Evolutionary conservation across 2,113 vertebrate genomes (phyloP), one percentile per base, ranked within the genome.

Genomic region (Monarcha castaneiventris): DNA sequence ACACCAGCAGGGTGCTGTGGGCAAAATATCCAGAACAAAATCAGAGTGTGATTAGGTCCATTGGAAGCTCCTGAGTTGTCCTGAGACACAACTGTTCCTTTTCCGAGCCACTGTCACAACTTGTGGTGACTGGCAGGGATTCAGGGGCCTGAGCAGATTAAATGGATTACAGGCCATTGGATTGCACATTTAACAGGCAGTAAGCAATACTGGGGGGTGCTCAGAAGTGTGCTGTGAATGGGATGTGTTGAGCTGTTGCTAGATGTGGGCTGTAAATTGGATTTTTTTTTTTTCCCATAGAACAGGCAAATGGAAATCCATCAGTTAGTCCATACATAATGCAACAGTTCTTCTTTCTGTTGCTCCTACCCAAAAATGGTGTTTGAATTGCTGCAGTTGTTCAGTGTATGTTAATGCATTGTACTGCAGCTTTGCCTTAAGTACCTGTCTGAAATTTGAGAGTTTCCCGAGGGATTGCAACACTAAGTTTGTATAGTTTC

Each of bases 61-160:
- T 11, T 46, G 13, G 46, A 52, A 91, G 41, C 18, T 48, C 29
- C 32, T 15, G 32, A 22, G 19, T 56, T 3, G 2, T 73, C 1
- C 0, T 51, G 48, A 64, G 39, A 84, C 51, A 64, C 2, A 20
- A 11, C 35, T 66, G n/a, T 71, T 77, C 30, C 9, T 48, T 61
- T 27, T 4, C 48, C 0, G 0, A 78, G 64, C 61, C 20, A 3
- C 30, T 67, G 26, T 78, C 69, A 37, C 13, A 19, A 6, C 18
- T 74, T 69, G 29, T 0, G 0, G 33, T 33, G 43, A 32, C 46
- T 90, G 46, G 61, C 74, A 55, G 35, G 35, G 66, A 43, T 78
- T 94, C 64, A 16, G n/a, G 2, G 0, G 1, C 41, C 8, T 84
- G 61, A 74, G 52, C 56, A 56, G 66, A 20, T 87, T n/a, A 84